phyloP scores from a whole-genome alignment of 2,797 vertebrate species.

The Microctenopoma stevenorrisi region DNA sequence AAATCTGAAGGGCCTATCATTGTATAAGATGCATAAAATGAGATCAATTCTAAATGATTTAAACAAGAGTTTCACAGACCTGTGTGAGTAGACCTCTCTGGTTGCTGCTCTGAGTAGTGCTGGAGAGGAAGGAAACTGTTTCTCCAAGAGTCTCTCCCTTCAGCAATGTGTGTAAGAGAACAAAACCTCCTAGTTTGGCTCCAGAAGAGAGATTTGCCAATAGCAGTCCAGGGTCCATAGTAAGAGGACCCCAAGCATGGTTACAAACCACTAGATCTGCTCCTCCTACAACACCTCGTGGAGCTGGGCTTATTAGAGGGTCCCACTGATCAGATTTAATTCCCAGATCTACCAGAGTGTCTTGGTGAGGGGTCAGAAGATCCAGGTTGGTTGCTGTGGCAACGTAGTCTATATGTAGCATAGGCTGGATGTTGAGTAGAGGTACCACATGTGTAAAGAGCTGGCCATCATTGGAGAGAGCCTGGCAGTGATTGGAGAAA shows the following conservation, averaged over 20 bases:
- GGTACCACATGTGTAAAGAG: slow-evolving; percentile 85
- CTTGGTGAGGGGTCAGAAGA: slow-evolving; percentile 77
- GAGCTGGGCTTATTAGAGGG: slow-evolving; percentile 76
- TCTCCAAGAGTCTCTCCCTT: slow-evolving; percentile 89
- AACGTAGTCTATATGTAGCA: slow-evolving; percentile 89
- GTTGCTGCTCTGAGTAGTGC: slow-evolving; percentile 71
- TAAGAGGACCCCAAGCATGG: slow-evolving; percentile 75
- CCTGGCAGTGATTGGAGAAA: slow-evolving; percentile 74
- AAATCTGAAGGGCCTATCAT: too few relatives aligned
- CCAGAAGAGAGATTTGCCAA: slow-evolving; percentile 87
- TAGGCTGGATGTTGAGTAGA: slow-evolving; percentile 89
- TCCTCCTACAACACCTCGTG: slow-evolving; percentile 63
- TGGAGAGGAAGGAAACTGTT: slow-evolving; percentile 86
- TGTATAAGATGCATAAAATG: too few relatives aligned
- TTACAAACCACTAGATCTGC: slow-evolving; percentile 91
- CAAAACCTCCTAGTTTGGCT: slow-evolving; percentile 88
- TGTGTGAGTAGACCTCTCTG: slow-evolving; percentile 84
- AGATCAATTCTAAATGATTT: not conserved
- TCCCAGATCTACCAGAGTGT: slow-evolving; percentile 78
- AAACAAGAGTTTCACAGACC: slow-evolving; percentile 74
- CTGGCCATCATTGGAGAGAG: slow-evolving; percentile 85
- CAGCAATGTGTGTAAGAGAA: slow-evolving; percentile 91
- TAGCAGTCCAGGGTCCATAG: slow-evolving; percentile 57
- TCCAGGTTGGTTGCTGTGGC: slow-evolving; percentile 83
- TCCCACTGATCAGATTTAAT: slow-evolving; percentile 87